A percentile compares a stretch with the other conserved stretches of the same genome.
Evolutionary conservation across 2,888 invertebrate genomes (phyloP).

Genomic region (Achlya flavicornis): DNA sequence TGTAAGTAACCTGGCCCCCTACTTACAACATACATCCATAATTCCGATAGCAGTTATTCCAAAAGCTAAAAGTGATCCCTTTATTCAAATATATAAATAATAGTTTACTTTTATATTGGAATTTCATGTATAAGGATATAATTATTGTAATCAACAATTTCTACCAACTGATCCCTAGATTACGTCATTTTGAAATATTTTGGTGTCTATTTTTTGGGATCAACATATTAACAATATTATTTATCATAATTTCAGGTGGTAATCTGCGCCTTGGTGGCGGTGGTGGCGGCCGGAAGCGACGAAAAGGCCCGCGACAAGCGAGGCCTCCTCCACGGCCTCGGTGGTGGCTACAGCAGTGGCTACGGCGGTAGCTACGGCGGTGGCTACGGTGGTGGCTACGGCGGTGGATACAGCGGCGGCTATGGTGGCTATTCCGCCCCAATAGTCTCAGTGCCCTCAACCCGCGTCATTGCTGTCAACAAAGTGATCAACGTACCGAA

Average conservation of each 20-base stretch:
- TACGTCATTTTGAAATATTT: too few relatives aligned
- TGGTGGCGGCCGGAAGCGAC: slow-evolving; percentile 37
- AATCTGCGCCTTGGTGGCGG: slow-evolving; percentile 38
- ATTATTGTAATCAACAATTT: too few relatives aligned
- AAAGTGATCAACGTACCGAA: slow-evolving; percentile 53
- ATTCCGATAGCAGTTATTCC: too few relatives aligned
- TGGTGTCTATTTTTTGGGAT: too few relatives aligned
- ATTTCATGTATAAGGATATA: too few relatives aligned
- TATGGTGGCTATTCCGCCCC: slow-evolving; percentile 23
- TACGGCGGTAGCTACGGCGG: slow-evolving; percentile 22
- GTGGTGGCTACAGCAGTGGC: slow-evolving; percentile 19
- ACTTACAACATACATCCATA: not conserved
- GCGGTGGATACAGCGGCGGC: slow-evolving; percentile 23
- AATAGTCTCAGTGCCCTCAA: slow-evolving; percentile 35
- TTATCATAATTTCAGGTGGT: slow-evolving; percentile 22
- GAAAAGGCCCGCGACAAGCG: slow-evolving; percentile 51
- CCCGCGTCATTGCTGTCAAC: slow-evolving; percentile 48
- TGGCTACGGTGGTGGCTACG: slow-evolving; percentile 20
- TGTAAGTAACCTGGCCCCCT: slow-evolving; percentile 44
- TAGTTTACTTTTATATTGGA: too few relatives aligned
- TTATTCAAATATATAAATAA: too few relatives aligned
- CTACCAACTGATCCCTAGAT: too few relatives aligned
- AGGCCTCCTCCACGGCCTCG: slow-evolving; percentile 40
- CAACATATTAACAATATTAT: too few relatives aligned
- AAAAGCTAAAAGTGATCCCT: too few relatives aligned